Base-by-base conservation (phyloP, 2,888 invertebrate species). In the Caenorhabditis sp. region DNA sequence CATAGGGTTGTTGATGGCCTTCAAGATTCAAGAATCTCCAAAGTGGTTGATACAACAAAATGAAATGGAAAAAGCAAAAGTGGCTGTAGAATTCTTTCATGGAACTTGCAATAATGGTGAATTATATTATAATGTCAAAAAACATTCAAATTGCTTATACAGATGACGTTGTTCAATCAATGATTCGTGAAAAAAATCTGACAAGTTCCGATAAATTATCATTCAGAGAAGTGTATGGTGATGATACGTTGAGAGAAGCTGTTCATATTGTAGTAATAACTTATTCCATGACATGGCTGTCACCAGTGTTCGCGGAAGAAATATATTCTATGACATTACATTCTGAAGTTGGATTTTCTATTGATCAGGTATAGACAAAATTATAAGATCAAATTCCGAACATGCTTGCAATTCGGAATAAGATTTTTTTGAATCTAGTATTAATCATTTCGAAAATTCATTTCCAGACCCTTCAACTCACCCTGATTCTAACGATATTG, bases 41-140 rank as follows among this genome's bases (percentile, higher is more conserved):
- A 73, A 73, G 62, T 78, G 78, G 78, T 64, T 78, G 7, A 64
- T 74, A 0, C 54, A 63, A n/a, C 70, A 69, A 26, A 69, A 65
- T 23, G 26, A 61, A 58, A 54, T 65, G 38, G 73, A 73, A 31
- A 73, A 76, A 53, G 78, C 78, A 2, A 54, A 54, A 14, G 25
- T 21, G 21, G 25, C 78, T 0, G 62, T 73, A 10, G 52, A 50
- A 4, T 76, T 62, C 43, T 78, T 70, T 56, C 78, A 78, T n/a
- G n/a, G n/a, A n/a, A n/a, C n/a, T n/a, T n/a, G n/a, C n/a, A n/a
- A n/a, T n/a, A n/a, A n/a, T n/a, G n/a, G n/a, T n/a, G n/a, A n/a
- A n/a, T n/a, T n/a, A n/a, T n/a, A n/a, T n/a, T n/a, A n/a, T n/a
- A n/a, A n/a, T n/a, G 31, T 31, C 31, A 7, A 10, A 10, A 31